A percentile compares a stretch with the other conserved stretches of the same genome.
Evolutionary conservation across 2,888 invertebrate genomes (phyloP).

Genomic region (Ctenicera cuprea): DNA sequence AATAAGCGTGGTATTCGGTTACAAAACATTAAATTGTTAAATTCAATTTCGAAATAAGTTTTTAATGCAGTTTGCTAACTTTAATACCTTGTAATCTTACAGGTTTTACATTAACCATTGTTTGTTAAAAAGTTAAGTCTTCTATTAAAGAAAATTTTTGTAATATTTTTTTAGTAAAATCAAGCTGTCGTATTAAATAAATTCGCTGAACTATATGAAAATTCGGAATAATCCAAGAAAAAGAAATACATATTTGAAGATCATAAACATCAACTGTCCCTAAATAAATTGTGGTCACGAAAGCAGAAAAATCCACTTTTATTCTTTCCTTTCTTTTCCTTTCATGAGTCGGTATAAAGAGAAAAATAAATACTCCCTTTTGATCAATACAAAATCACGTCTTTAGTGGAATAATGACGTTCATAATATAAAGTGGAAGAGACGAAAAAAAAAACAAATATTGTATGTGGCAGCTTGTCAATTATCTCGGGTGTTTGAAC

Average conservation of each 20-base stretch:
- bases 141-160: no score
- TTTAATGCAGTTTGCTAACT: no score
- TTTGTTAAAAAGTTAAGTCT: no score
- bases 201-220: not conserved
- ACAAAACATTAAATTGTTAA: no score
- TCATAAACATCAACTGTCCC: slow-evolving; percentile 7
- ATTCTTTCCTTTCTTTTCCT: slow-evolving; percentile 17
- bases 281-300: slow-evolving; percentile 25
- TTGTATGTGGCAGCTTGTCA: slow-evolving; percentile 26
- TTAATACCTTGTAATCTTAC: no score
- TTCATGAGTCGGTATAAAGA: slow-evolving; percentile 22
- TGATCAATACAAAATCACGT: slow-evolving; percentile 25
- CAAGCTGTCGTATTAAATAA: no score
- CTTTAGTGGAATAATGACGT: slow-evolving; percentile 10
- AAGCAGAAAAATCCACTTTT: slow-evolving; percentile 22
- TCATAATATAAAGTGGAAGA: slow-evolving; percentile 1
- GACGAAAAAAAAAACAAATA: slow-evolving; percentile 19
- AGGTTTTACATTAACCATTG: no score
- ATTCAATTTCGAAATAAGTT: no score
- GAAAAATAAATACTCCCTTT: slow-evolving; percentile 17
- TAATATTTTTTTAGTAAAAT: no score
- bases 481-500: slow-evolving; percentile 16
- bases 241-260: slow-evolving; percentile 5
- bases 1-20: not conserved
- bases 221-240: not conserved